phyloP scores from a whole-genome alignment of 1,140 invertebrate genomes.

The Eumeta japonica region DNA sequence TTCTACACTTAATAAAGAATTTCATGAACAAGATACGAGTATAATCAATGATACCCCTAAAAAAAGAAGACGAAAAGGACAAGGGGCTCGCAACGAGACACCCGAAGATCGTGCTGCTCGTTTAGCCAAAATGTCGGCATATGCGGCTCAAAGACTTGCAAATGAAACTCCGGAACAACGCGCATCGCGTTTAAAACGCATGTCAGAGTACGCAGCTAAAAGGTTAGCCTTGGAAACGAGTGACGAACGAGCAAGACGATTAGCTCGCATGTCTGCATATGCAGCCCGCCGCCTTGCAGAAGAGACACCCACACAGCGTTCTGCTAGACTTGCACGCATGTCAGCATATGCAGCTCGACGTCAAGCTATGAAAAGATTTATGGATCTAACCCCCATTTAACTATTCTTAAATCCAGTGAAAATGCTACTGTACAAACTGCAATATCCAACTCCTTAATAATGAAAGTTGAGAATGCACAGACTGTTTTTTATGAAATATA shows the following conservation, averaged over 20 bases:
- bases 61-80: constrained; percentile 16
- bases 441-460: too few relatives aligned
- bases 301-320: constrained; percentile 56
- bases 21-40: too few relatives aligned
- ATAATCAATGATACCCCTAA: too few relatives aligned
- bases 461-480: constrained; percentile 7
- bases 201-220: constrained; percentile 47
- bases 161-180: constrained; percentile 59
- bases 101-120: constrained; percentile 50
- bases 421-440: too few relatives aligned
- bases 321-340: constrained; percentile 53
- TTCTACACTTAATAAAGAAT: too few relatives aligned
- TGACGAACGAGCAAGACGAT: constrained; percentile 50
- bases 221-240: constrained; percentile 51
- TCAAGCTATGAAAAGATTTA: constrained; percentile 32
- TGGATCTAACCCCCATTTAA: constrained; percentile 1
- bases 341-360: constrained; percentile 49
- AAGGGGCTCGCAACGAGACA: constrained; percentile 36
- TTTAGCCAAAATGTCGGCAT: constrained; percentile 52
- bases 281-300: constrained; percentile 47
- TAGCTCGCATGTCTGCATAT: constrained; percentile 58
- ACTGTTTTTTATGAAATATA: too few relatives aligned
- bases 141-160: constrained; percentile 51
- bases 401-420: neutral
- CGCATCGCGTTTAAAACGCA: constrained; percentile 39